Base-by-base conservation (phyloP, 1,140 invertebrate species). In the Apis cerana region DNA sequence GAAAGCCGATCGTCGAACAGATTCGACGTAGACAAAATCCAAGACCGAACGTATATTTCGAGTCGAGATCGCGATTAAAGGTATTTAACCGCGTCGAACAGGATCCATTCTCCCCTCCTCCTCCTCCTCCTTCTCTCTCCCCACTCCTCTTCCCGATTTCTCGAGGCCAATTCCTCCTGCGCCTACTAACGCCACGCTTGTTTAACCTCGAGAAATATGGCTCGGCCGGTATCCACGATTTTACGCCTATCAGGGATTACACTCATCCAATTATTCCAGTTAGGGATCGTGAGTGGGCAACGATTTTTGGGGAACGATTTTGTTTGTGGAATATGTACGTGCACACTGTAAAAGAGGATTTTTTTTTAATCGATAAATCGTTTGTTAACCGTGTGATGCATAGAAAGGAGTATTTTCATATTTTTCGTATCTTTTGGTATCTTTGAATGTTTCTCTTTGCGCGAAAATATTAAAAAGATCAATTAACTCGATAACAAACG, bases 221-320 rank as follows among this genome's bases (percentile, higher is more conserved):
- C 70, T 15, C 65, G 15, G n/a, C 21, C 17, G 59, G 50, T 80
- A 74, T 75, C 58, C 79, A 23, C 21, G 59, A 80, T 80, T 80
- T 75, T 65, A 80, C 58, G 70, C 61, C 79, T 75, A 80, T 80
- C 70, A 33, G 27, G 64, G 79, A 80, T 80, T 80, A 80, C 79
- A 80, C 50, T 80, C 70, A 80, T 80, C 79, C 79, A 80, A 80
- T 80, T 80, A 80, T 80, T 75, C 70, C 70, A 65, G 70, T 75
- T 75, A 75, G 65, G 52, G 61, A 56, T 65, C 69, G 69, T 27
- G 70, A 74, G 59, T 56, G 78, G 59, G 43, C 50, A 27, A 67
- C 17, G 33, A 43, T 43, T 43, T 43, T 43, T 43, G 33, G 5
- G 33, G 4, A 43, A 43, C 33, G 33, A 43, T 43, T 43, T 43